Base-by-base conservation (phyloP, 1,140 invertebrate genomes). In the Heliconius hermathena region DNA sequence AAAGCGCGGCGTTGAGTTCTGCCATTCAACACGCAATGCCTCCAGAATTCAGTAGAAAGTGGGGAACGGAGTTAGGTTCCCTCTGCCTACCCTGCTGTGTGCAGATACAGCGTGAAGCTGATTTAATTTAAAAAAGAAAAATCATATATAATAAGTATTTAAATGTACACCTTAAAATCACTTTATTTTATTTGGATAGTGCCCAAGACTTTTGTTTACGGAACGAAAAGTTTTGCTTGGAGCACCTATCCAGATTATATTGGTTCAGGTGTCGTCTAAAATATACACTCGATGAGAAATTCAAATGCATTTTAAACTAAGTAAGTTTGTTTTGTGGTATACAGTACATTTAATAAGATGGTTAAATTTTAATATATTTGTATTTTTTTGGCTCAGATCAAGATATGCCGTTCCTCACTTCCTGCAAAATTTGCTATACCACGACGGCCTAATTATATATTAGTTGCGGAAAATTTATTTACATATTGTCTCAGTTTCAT, bases 111-210 rank as follows among this genome's bases (percentile, higher is more conserved):
- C 26, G 26, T 26, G 26, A 26, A 26, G 26, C 26, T 26, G 26
- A 26, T 26, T 26, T 26, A 26, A 26, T 26, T 26, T 26, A 26
- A 36, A 57, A 57, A n/a, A 57, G 13, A 46, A 46, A 46, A 22
- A 57, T 9, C 9, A 0, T 57, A 22, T n/a, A n/a, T n/a, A n/a
- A n/a, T n/a, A 57, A 22, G 9, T 57, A 57, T 22, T 22, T 66
- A 66, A 29, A 66, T 11, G 60, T 9, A 26, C 26, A 66, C 60
- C 60, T 29, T 66, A 29, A 66, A 66, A 66, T 18, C 41, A 73
- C n/a, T 73, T 71, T 73, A 29, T 73, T 73, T 73, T 73, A 73
- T 73, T 73, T 73, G 72, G 38, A 73, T 73, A 49, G n/a, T 18
- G 72, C 49, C 72, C 72, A 73, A 73, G 60, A 66, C 22, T 66